Evolutionary conservation across 1,140 invertebrate species (phyloP).

Genomic region (Drusus annulatus): DNA sequence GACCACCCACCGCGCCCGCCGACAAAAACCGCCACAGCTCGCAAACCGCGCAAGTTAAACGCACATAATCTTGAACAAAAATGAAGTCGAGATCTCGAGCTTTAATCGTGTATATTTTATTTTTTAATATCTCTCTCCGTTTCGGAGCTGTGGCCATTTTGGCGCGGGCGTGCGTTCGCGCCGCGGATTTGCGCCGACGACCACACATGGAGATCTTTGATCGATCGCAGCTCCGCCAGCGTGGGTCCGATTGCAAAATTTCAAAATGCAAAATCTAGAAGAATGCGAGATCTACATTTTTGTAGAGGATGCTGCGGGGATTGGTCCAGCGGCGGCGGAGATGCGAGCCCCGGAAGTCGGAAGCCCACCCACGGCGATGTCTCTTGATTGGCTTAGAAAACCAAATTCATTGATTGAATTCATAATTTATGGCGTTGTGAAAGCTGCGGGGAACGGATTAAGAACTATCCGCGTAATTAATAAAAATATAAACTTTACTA

Average conservation of each 20-base stretch:
- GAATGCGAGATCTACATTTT: slow-evolving; percentile 7
- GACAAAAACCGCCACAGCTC: slow-evolving; percentile 35
- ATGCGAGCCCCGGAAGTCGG: slow-evolving; percentile 18
- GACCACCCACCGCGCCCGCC: slow-evolving; percentile 39
- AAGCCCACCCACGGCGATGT: slow-evolving; percentile 16
- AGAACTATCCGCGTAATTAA: background rate
- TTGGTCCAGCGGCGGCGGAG: slow-evolving; percentile 7
- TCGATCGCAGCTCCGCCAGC: slow-evolving; percentile 9
- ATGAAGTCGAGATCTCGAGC: background rate
- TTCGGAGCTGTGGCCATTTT: slow-evolving; percentile 7
- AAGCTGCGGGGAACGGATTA: background rate
- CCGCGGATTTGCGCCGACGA: background rate
- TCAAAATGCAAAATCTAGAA: slow-evolving; percentile 17
- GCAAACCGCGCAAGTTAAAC: slow-evolving; percentile 9
- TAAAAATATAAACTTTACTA: too few relatives aligned
- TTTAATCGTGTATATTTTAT: slow-evolving; percentile 12
- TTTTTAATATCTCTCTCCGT: background rate
- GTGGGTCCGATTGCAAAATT: slow-evolving; percentile 22
- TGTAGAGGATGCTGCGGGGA: background rate
- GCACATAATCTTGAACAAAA: background rate
- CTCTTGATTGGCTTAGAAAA: slow-evolving; percentile 8
- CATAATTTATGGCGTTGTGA: slow-evolving; percentile 20
- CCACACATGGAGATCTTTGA: slow-evolving; percentile 23
- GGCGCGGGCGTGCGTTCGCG: background rate
- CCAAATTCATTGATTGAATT: slow-evolving; percentile 22